Base-by-base conservation (phyloP, 1,140 invertebrate genomes). In the Agraylea sexmaculata region DNA sequence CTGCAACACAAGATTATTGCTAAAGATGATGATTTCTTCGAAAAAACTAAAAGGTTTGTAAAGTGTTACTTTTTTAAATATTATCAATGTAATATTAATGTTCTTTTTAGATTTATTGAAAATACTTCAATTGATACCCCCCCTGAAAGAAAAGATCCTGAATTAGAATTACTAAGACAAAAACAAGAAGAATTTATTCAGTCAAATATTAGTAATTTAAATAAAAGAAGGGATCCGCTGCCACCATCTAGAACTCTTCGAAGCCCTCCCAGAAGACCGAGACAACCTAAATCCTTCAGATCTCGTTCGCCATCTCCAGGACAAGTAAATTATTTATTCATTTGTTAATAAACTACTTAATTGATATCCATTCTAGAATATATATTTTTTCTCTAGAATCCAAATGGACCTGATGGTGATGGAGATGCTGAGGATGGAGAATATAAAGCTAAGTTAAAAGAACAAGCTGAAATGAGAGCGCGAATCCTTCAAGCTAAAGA, bases 391-490 rank as follows among this genome's bases (percentile, higher is more conserved):
- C 25, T 37, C 29, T 37, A 28, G 23, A 28, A 31, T 7, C n/a
- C 15, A 19, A 3, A 3, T 33, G 16, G 5, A 38, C 19, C 8
- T 6, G 19, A 28, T 20, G 13, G 10, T 31, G 37, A 12, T 22
- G 32, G 4, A 29, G 43, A 40, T 19, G 43, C 47, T 21, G 47
- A 49, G 32, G 47, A 49, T 17, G 31, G 32, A 18, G 47, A 41
- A 6, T 49, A 49, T 28, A 35, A 43, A 6, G 39, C 18, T 13
- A 34, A 42, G 17, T 31, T 49, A 11, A 34, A 43, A 1, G 47
- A 49, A 31, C 47, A 49, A 21, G 47, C 47, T 8, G 47, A 49
- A 12, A 45, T 49, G 47, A 20, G 47, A n/a, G 43, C 40, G 10
- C 16, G 40, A 27, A 37, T 49, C 4, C 40, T 49, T 4, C 43